These are phyloP conservation scores for Agrilus planipennis DNA, from an alignment of 1,140 invertebrate species.

Conservation along the genomic window DNA sequence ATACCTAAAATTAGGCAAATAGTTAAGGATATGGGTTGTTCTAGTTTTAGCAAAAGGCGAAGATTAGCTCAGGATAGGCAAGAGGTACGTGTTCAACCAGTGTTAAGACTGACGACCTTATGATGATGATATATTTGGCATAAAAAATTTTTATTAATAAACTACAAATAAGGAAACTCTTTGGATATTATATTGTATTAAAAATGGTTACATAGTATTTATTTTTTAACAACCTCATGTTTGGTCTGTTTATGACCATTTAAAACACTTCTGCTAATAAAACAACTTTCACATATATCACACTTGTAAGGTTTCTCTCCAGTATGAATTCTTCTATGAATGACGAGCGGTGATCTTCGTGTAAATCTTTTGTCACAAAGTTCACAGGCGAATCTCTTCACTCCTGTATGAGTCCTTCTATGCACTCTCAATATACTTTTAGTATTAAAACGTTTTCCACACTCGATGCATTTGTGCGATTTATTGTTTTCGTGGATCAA, in stretches of 20 bases:
- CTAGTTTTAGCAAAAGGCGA: too few species aligned
- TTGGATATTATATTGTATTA: too few species aligned
- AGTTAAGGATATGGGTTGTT: too few species aligned
- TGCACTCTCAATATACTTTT: constrained; percentile 54
- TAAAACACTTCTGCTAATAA: constrained; percentile 11
- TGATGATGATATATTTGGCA: too few species aligned
- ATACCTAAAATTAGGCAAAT: too few species aligned
- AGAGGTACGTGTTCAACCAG: too few species aligned
- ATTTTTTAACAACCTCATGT: too few species aligned
- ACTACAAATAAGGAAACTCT: too few species aligned
- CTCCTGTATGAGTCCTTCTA: constrained; percentile 51
- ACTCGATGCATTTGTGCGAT: constrained; percentile 6
- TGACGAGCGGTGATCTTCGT: constrained; percentile 6
- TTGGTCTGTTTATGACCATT: constrained; percentile 27
- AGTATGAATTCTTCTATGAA: constrained; percentile 11
- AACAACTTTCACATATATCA: constrained; percentile 7
- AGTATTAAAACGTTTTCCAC: constrained; percentile 8
- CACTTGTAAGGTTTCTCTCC: constrained; percentile 27
- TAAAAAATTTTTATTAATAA: too few species aligned
- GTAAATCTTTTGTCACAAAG: constrained; percentile 50
- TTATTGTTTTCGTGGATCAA: constrained; percentile 1
- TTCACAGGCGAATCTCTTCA: constrained; percentile 56
- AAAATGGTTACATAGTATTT: too few species aligned
- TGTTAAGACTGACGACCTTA: too few species aligned
- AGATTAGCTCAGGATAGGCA: too few species aligned